Conservation (phyloP, 2,888 invertebrate species). For the Amiota communis region DNA sequence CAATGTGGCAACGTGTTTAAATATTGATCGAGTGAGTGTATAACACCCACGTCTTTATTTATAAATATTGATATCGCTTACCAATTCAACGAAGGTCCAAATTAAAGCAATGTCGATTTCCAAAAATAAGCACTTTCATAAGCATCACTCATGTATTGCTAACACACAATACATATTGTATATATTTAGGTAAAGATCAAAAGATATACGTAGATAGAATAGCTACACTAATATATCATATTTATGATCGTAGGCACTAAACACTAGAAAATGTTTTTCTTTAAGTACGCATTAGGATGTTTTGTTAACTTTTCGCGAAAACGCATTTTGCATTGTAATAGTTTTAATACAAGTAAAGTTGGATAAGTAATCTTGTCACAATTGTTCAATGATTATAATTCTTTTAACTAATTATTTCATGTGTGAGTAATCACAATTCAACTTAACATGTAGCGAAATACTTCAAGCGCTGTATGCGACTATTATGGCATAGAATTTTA, state of each 20-base stretch:
- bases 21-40: neutral
- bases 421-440: slow-evolving; percentile 5
- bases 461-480: slow-evolving; percentile 3
- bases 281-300: no score
- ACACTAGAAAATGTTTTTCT: no score
- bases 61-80: neutral
- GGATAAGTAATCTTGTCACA: no score
- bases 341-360: no score
- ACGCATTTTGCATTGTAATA: neutral
- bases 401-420: neutral
- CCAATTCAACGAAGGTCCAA: neutral
- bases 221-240: no score
- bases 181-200: no score
- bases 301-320: neutral
- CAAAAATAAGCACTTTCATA: slow-evolving; percentile 59
- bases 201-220: no score
- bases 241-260: no score
- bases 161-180: slow-evolving; percentile 29
- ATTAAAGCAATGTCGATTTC: slow-evolving; percentile 20
- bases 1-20: neutral
- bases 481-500: slow-evolving; percentile 16
- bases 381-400: no score
- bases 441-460: neutral
- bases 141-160: slow-evolving; percentile 40
- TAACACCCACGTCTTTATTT: slow-evolving; percentile 4